These are phyloP conservation scores for Acronicta aceris DNA, from an alignment of 2,888 invertebrate genomes.

Conservation along the genomic window DNA sequence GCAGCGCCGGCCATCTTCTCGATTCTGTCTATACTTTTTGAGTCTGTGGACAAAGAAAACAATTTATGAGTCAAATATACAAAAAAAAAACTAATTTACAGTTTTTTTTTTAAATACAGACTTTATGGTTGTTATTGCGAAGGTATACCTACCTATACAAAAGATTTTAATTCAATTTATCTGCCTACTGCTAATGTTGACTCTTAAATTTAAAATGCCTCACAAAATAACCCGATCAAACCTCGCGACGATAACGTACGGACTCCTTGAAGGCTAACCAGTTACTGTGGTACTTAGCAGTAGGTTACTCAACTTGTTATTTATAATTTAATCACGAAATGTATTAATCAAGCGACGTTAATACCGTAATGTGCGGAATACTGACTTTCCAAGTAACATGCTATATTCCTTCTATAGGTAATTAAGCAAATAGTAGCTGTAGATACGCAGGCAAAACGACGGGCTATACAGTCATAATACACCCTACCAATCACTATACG, in stretches of 20 bases:
- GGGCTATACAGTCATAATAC: too few relatives aligned
- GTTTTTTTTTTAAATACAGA: too few relatives aligned
- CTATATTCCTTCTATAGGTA: too few relatives aligned
- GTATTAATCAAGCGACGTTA: slow-evolving; percentile 36
- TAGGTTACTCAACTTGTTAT: slow-evolving; percentile 14
- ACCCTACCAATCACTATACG: too few relatives aligned
- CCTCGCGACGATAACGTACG: slow-evolving; percentile 21
- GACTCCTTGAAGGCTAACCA: slow-evolving; percentile 41
- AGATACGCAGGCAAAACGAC: too few relatives aligned
- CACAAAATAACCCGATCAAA: slow-evolving; percentile 5
- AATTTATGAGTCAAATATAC: slow-evolving; percentile 1
- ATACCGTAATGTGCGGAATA: slow-evolving; percentile 20
- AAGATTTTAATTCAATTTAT: too few relatives aligned
- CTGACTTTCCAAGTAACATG: not conserved
- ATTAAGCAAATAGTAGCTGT: too few relatives aligned
- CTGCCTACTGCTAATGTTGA: too few relatives aligned
- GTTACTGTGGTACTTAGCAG: slow-evolving; percentile 26
- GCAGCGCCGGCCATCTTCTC: slow-evolving; percentile 71
- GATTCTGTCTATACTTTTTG: slow-evolving; percentile 50
- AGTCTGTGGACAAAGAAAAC: slow-evolving; percentile 72
- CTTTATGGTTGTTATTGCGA: too few relatives aligned
- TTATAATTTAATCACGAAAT: slow-evolving; percentile 45
- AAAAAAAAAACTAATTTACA: not conserved
- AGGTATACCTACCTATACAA: too few relatives aligned
- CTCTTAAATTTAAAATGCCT: not conserved